Evolutionary conservation across 2,888 invertebrate genomes (phyloP).

Genomic region (Leucophenga montana): DNA sequence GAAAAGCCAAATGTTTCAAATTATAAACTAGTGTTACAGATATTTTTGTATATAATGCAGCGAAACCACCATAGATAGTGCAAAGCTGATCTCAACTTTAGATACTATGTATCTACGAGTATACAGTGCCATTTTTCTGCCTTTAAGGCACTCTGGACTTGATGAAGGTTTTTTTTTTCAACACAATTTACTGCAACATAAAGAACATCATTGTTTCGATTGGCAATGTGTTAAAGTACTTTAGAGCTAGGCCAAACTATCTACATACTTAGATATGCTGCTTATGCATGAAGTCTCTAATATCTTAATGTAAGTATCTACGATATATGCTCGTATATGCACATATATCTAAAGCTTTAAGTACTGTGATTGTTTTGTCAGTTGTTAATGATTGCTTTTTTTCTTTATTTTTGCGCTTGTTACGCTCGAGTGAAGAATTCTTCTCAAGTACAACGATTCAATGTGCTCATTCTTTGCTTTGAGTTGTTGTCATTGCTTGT

Average conservation of each 20-base stretch:
- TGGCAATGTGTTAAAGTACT: slow-evolving; percentile 23
- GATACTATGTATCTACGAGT: too few species aligned
- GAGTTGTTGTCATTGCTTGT: slow-evolving; percentile 10
- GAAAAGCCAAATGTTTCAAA: too few species aligned
- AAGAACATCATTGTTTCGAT: slow-evolving; percentile 24
- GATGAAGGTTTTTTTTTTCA: background rate
- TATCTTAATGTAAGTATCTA: background rate
- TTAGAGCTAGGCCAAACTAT: background rate
- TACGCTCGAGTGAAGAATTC: slow-evolving; percentile 15
- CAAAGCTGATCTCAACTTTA: too few species aligned
- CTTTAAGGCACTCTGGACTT: background rate
- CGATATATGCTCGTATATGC: background rate
- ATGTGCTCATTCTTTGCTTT: slow-evolving; percentile 1
- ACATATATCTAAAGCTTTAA: background rate
- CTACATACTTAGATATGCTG: too few species aligned
- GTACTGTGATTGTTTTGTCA: background rate
- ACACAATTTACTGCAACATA: background rate
- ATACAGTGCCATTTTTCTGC: too few species aligned
- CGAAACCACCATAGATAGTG: too few species aligned
- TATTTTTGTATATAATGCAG: too few species aligned
- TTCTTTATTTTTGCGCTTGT: slow-evolving; percentile 1
- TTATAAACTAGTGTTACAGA: too few species aligned
- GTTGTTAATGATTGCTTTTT: slow-evolving; percentile 20
- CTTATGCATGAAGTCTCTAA: background rate
- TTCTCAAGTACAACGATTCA: slow-evolving; percentile 6